Percentiles rank a stretch among this genome's conserved stretches.
Evolutionary conservation across 2,797 vertebrate genomes (phyloP).

Genomic region (Leontopithecus rosalia): DNA sequence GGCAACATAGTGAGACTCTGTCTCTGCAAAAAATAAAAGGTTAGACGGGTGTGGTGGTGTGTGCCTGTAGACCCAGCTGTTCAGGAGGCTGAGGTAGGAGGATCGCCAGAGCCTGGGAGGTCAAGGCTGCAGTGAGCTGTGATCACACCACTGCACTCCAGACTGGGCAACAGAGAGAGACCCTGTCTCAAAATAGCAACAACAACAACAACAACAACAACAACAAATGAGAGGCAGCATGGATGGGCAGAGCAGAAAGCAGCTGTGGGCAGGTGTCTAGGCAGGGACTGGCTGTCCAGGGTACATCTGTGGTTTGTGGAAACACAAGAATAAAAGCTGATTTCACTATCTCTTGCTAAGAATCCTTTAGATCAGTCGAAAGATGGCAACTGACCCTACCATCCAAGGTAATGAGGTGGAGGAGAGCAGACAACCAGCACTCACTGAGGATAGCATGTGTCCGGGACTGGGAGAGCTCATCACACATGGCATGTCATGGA

Average conservation of each 20-base stretch:
- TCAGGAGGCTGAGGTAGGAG: background rate
- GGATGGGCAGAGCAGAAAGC: background rate
- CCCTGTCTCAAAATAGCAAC: background rate
- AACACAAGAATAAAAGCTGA: background rate
- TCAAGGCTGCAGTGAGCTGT: background rate
- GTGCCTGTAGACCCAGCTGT: background rate
- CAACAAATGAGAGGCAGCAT: background rate
- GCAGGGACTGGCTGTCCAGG: background rate
- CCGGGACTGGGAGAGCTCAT: background rate
- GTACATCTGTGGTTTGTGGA: background rate
- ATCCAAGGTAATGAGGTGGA: background rate
- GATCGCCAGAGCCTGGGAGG: background rate
- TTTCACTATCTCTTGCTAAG: slow-evolving; percentile 19
- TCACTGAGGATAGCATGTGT: background rate
- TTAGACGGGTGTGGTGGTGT: background rate
- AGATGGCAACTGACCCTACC: background rate
- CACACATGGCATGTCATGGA: background rate
- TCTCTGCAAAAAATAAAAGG: background rate
- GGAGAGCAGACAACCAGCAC: background rate
- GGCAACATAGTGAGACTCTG: background rate
- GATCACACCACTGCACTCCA: background rate
- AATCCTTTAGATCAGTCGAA: background rate
- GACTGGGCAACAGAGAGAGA: background rate
- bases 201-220: too few relatives aligned
- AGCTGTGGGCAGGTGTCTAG: background rate